Conservation (phyloP, 2,113 vertebrate genomes). For the Castor canadensis region DNA sequence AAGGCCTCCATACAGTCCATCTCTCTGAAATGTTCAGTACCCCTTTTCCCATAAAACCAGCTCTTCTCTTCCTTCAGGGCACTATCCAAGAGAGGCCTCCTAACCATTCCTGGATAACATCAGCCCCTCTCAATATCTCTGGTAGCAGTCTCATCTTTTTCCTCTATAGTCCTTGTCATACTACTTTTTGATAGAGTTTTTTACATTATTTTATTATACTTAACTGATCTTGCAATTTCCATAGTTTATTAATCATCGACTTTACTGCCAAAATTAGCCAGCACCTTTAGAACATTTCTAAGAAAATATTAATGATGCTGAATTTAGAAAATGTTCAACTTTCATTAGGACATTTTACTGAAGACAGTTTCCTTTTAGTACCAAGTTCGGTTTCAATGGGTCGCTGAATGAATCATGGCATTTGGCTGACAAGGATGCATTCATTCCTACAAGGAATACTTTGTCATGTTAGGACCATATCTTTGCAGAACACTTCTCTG, state of each 20-base stretch:
- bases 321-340: background rate
- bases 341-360: background rate
- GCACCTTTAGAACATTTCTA: background rate
- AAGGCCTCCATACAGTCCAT: background rate
- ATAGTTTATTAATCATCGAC: background rate
- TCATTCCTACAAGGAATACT: background rate
- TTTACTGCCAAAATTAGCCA: background rate
- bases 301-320: slow-evolving; percentile 21
- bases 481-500: background rate
- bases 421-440: background rate
- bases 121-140: background rate
- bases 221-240: background rate
- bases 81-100: background rate
- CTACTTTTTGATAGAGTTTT: background rate
- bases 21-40: background rate
- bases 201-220: background rate
- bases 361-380: background rate
- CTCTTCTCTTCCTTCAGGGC: background rate
- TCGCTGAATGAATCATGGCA: background rate
- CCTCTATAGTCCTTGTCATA: background rate
- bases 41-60: background rate
- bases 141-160: background rate
- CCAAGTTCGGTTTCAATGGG: background rate
- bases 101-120: too few species aligned
- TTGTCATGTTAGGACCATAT: background rate